Evolutionary conservation across 2,797 vertebrate species (phyloP).

Genomic region (Acridotheres tristis): DNA sequence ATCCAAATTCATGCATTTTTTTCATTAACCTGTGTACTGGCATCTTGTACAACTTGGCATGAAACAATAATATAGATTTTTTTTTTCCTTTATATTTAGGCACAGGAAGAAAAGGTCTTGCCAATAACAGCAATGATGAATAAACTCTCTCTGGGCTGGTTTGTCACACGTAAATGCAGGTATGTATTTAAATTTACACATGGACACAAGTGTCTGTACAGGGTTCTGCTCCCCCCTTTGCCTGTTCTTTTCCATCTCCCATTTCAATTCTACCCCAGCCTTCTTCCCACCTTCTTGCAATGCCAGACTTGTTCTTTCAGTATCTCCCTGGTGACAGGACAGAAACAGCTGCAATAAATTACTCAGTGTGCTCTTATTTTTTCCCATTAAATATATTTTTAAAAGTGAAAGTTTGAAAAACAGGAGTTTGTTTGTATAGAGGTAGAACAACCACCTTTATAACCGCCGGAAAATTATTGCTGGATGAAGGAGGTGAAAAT

Average conservation of each 20-base stretch:
- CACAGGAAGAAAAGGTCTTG: background rate
- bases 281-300: constrained; percentile 13
- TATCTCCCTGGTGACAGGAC: constrained; percentile 42
- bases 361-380: background rate
- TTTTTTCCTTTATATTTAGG: background rate
- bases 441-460: background rate
- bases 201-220: background rate
- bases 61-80: constrained; percentile 38
- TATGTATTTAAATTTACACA: background rate
- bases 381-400: constrained; percentile 30
- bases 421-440: constrained; percentile 25
- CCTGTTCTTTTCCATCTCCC: background rate
- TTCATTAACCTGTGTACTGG: constrained; percentile 68
- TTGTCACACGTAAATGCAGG: background rate
- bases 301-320: background rate
- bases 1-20: constrained; percentile 66
- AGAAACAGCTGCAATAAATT: constrained; percentile 54
- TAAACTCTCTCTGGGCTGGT: background rate
- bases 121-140: background rate
- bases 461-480: constrained; percentile 31
- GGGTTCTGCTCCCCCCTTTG: background rate
- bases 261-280: constrained; percentile 1
- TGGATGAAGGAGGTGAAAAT: background rate
- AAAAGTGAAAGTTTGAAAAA: constrained; percentile 41
- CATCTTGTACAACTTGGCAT: constrained; percentile 60